Percentiles rank a stretch among this genome's conserved stretches.
phyloP scores from a whole-genome alignment of 1,140 invertebrate species.

The Dysdera silvatica region DNA sequence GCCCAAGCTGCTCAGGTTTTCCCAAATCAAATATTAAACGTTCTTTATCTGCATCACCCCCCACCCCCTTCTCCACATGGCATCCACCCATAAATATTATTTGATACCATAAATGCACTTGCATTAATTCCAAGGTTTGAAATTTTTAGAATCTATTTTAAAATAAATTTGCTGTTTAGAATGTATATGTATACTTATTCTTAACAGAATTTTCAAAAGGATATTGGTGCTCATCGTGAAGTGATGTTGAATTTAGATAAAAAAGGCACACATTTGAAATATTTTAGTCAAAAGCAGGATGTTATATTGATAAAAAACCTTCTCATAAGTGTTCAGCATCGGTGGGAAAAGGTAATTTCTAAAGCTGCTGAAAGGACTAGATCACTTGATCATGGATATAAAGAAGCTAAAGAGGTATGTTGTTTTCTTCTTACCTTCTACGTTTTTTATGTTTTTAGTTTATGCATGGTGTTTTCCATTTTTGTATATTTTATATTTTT shows the following conservation, averaged over 20 bases:
- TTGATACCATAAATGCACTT: too few species aligned
- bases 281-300: constrained; percentile 98
- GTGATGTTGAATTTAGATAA: constrained; percentile 92
- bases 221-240: constrained; percentile 84
- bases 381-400: constrained; percentile 86
- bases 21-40: too few species aligned
- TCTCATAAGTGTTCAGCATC: constrained; percentile 88
- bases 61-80: too few species aligned
- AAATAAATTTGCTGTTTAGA: too few species aligned
- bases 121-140: too few species aligned
- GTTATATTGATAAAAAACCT: constrained; percentile 97
- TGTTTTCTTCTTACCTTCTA: background rate
- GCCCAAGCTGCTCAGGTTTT: too few species aligned
- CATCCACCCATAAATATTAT: too few species aligned
- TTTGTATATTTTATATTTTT: background rate
- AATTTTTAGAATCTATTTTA: too few species aligned
- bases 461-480: too few species aligned
- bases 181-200: background rate
- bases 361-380: constrained; percentile 88
- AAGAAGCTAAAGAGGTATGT: constrained; percentile 73
- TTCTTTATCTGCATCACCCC: too few species aligned
- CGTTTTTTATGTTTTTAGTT: background rate
- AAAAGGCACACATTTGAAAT: constrained; percentile 93
- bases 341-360: constrained; percentile 93
- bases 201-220: constrained; percentile 76